Conservation (phyloP, 2,888 invertebrate species). For the Cryptocephalus primarius region DNA sequence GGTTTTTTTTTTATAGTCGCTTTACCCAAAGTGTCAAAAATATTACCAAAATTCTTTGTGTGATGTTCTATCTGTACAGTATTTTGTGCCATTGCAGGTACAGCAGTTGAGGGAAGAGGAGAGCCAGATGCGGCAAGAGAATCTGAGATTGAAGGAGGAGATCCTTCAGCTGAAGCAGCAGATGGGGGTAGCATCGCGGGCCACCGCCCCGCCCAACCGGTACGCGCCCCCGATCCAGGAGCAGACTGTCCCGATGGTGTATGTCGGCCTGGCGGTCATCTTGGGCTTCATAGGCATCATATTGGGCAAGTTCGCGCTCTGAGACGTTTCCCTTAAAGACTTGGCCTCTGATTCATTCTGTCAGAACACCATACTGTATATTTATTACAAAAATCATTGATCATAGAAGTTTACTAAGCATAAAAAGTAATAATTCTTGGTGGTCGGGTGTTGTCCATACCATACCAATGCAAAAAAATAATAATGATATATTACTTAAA, state of each 20-base stretch:
- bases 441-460: neutral
- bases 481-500: too few relatives aligned
- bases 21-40: too few relatives aligned
- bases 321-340: conserved; percentile 37
- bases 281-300: conserved; percentile 64
- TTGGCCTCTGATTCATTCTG: neutral
- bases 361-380: neutral
- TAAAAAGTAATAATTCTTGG: neutral
- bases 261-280: conserved; percentile 54
- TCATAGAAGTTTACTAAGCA: neutral
- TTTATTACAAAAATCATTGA: neutral
- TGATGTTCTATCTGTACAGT: too few relatives aligned
- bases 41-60: too few relatives aligned
- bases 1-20: too few relatives aligned
- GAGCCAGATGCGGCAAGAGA: conserved; percentile 72
- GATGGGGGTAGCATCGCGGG: conserved; percentile 29
- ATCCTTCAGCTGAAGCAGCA: conserved; percentile 48
- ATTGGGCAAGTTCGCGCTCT: conserved; percentile 73
- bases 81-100: conserved; percentile 38
- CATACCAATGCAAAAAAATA: too few relatives aligned
- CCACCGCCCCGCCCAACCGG: conserved; percentile 31
- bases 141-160: conserved; percentile 72
- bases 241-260: conserved; percentile 49
- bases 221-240: conserved; percentile 51
- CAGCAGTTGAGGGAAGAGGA: conserved; percentile 68